phyloP scores from a whole-genome alignment of 2,113 vertebrate genomes.

The Ramphastos sulfuratus region DNA sequence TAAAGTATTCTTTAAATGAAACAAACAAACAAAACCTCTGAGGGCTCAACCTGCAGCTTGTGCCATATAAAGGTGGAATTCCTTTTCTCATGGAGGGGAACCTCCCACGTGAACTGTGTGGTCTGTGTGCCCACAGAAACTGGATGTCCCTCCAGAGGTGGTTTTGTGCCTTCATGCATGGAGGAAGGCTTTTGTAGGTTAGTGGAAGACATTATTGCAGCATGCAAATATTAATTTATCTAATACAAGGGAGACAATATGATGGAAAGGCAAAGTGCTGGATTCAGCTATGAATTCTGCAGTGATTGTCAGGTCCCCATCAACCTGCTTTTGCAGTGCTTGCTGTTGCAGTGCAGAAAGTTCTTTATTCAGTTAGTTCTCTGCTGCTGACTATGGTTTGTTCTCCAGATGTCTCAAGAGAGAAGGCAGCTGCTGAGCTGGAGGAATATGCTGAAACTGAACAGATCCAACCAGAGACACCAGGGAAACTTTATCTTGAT shows the following conservation, averaged over 20 bases:
- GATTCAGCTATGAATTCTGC: not conserved
- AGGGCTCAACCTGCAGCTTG: not conserved
- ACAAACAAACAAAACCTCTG: not conserved
- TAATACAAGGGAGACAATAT: not conserved
- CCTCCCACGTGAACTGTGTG: not conserved
- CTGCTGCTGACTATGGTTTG: not conserved
- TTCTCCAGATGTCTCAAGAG: constrained; percentile 23
- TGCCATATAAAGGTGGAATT: not conserved
- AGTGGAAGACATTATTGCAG: not conserved
- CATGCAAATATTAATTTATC: not conserved
- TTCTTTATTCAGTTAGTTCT: not conserved
- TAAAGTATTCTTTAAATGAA: not conserved
- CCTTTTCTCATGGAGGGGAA: not conserved
- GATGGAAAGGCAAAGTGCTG: not conserved
- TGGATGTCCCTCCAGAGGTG: not conserved
- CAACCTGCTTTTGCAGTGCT: not conserved
- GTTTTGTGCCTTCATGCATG: not conserved
- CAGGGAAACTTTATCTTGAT: constrained; percentile 54
- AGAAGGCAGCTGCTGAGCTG: constrained; percentile 27
- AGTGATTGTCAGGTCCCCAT: not conserved
- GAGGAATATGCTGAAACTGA: constrained; percentile 57
- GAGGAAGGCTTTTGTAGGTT: not conserved
- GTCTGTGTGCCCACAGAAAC: not conserved
- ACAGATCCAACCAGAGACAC: constrained; percentile 15
- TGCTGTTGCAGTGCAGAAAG: not conserved